Evolutionary conservation across 2,797 vertebrate genomes (phyloP), one percentile per base, ranked within the genome.

Genomic region (Lepus oiostolus): DNA sequence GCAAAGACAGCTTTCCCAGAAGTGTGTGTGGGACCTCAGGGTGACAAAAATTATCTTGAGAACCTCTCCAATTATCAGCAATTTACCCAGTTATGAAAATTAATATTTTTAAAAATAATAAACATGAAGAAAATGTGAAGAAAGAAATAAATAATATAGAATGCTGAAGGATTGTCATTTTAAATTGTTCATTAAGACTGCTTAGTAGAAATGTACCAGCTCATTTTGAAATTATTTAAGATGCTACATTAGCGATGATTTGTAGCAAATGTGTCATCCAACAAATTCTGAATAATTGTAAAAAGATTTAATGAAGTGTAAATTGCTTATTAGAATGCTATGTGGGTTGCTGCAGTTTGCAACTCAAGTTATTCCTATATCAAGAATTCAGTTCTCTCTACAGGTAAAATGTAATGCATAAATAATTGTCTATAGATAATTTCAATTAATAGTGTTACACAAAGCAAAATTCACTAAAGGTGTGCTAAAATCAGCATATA

Each of bases 151-250:
- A 8, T 28, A 76, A 26, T 35, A 74, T 50, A 65, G 77, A 88
- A 84, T 81, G 42, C 12, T 50, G 7, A 12, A 70, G 22, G 89
- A 35, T 91, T 96, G 89, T 24, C 19, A 42, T 95, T 91, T 92
- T 74, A 93, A 93, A 76, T 91, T 97, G 74, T 85, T 97, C 84
- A 90, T 89, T 95, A 95, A 85, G 35, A 52, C 5, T 47, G 6
- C 63, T 76, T 90, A 93, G 90, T 93, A 89, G 75, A 93, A 96
- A 93, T 80, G 47, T 71, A 83, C 86, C 38, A 83, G 81, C 70
- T 95, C 75, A 80, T 74, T 95, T 75, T 85, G 21, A 85, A 94
- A 67, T 96, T 93, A 94, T 86, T 96, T 97, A 94, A 96, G 89
- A 95, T 75, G 68, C 32, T 76, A 62, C 47, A 47, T 96, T 96